These are phyloP conservation scores for Mythimna vitellina DNA, from an alignment of 2,888 invertebrate species.

Conservation along the genomic window DNA sequence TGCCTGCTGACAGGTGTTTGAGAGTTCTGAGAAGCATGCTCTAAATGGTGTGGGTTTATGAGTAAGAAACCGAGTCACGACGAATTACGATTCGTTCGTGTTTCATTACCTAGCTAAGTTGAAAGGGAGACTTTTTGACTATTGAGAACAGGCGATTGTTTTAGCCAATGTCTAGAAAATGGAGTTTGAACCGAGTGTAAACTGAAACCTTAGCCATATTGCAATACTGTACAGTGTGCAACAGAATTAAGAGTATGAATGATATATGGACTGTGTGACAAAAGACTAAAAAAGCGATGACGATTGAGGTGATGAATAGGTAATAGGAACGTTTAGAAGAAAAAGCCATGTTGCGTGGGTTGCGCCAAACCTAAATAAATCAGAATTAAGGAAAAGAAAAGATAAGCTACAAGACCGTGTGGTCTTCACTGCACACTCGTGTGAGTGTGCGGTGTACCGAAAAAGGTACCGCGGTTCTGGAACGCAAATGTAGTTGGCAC, in stretches of 20 bases:
- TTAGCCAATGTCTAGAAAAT: neutral
- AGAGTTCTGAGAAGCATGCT: slow-evolving; percentile 30
- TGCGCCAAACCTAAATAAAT: neutral
- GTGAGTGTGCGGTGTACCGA: too few relatives aligned
- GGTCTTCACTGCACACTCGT: too few relatives aligned
- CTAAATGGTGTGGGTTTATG: slow-evolving; percentile 6
- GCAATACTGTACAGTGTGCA: neutral
- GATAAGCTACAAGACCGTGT: neutral
- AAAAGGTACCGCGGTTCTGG: too few relatives aligned
- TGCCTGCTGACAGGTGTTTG: slow-evolving; percentile 18
- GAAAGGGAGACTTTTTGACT: neutral
- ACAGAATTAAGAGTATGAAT: neutral
- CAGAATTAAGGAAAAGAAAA: neutral
- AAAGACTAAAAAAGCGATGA: neutral
- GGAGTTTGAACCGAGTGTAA: neutral
- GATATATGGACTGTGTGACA: neutral
- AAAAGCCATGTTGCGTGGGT: too few relatives aligned
- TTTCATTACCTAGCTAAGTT: slow-evolving; percentile 7
- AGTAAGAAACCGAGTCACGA: slow-evolving; percentile 20
- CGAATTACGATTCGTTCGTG: slow-evolving; percentile 2
- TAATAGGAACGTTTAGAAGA: too few relatives aligned
- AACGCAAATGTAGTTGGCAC: too few relatives aligned
- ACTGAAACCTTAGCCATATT: neutral
- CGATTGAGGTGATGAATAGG: neutral
- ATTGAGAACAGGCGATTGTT: neutral